Evolutionary conservation across 2,797 vertebrate genomes (phyloP), one percentile per base, ranked within the genome.

Genomic region (Gephyroberyx darwinii): DNA sequence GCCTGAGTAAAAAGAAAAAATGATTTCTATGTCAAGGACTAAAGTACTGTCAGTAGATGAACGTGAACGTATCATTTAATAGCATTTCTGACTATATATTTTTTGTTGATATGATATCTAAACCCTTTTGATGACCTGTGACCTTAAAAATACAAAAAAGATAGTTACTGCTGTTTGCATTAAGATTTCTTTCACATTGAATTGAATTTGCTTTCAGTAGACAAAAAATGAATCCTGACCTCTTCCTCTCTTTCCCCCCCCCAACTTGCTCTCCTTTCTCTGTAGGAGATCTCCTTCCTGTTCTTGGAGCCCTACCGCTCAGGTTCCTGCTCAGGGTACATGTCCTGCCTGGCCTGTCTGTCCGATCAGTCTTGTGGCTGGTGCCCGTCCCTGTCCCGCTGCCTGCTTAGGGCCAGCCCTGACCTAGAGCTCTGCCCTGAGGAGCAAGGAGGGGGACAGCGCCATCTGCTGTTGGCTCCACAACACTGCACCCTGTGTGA

Each of bases 341-440:
- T 84, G 76, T 97, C 96, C 12, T 98, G 96, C 80, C 89, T 94
- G 78, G 95, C 95, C 54, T 98, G 96, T 86, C 84, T 98, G 50
- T 95, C 96, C 0, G 96, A 98, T 84, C 96, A 97, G 90, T 95
- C 96, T 47, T 98, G 96, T 0, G 96, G 96, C 73, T 98, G 96
- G 96, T 98, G 96, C 82, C 92, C 95, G 0, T 89, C 92, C 65
- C 89, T 92, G 37, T 91, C 94, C 57, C 91, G 92, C 57, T 97
- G 96, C 82, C 90, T 95, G 52, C 77, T 93, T 53, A 94, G 96
- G 31, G 89, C 94, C 65, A 26, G 69, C 26, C 66, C 87, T 19
- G 57, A 82, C 33, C 45, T 82, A 0, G 85, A 92, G 75, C 86
- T 78, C 50, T 94, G 92, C 75, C 78, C 91, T 7, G 93, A 94